Conservation (phyloP, 2,888 invertebrate genomes). For the Ochropleura leucogaster region DNA sequence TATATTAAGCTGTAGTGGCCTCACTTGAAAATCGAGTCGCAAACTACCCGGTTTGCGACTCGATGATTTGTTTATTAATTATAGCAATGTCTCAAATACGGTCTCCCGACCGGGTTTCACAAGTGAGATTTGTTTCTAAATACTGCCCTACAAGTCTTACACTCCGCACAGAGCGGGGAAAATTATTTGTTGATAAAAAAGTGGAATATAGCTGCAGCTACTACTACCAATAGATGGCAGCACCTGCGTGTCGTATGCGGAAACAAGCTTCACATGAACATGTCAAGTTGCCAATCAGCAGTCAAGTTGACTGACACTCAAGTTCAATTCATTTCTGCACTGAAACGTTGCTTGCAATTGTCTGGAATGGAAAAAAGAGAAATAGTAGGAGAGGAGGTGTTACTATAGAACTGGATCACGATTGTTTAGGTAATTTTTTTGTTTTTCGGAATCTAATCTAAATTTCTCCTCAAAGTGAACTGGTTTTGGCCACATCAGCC, state of each 20-base stretch:
- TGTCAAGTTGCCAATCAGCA: constrained; percentile 55
- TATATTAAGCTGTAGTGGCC: too few species aligned
- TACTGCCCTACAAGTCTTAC: too few species aligned
- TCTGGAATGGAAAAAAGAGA: background rate
- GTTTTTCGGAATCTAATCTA: background rate
- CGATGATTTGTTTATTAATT: too few species aligned
- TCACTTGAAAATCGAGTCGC: too few species aligned
- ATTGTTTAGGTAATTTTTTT: background rate
- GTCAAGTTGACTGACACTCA: constrained; percentile 50
- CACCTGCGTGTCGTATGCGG: constrained; percentile 26
- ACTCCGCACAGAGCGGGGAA: too few species aligned
- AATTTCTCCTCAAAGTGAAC: background rate
- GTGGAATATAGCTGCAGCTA: background rate
- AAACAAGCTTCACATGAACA: constrained; percentile 37
- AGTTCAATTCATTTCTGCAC: constrained; percentile 34
- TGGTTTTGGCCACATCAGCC: too few species aligned
- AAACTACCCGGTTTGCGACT: too few species aligned
- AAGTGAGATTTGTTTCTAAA: too few species aligned
- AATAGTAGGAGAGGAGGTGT: background rate
- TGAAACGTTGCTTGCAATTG: constrained; percentile 28
- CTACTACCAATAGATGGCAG: constrained; percentile 23
- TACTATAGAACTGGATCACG: background rate
- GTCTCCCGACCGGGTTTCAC: too few species aligned
- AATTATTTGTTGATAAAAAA: background rate
- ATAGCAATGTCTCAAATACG: too few species aligned